Evolutionary conservation across 1,140 invertebrate genomes (phyloP).

Genomic region (Leptinotarsa defecta): DNA sequence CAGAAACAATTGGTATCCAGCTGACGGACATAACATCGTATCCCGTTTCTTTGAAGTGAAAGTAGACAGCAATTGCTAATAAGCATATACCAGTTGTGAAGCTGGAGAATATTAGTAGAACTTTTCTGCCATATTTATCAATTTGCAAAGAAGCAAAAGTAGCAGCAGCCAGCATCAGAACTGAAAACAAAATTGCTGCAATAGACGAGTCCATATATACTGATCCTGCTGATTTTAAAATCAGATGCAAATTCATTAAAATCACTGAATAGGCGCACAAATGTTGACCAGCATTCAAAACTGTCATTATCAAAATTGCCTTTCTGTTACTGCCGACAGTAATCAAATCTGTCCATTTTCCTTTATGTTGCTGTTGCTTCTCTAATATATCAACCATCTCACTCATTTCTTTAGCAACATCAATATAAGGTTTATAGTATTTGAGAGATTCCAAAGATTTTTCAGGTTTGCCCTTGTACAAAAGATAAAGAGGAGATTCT

Average conservation of each 20-base stretch:
- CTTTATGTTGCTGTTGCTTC: constrained; percentile 41
- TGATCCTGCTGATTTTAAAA: constrained; percentile 50
- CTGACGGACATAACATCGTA: constrained; percentile 31
- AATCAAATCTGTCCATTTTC: constrained; percentile 39
- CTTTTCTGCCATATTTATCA: constrained; percentile 44
- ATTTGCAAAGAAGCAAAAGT: constrained; percentile 36
- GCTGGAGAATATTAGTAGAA: constrained; percentile 39
- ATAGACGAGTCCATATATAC: constrained; percentile 34
- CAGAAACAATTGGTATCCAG: constrained; percentile 45
- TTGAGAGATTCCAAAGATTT: constrained; percentile 60
- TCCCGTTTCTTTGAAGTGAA: constrained; percentile 39
- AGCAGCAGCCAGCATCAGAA: constrained; percentile 41
- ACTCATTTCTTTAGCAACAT: constrained; percentile 50
- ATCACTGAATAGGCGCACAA: constrained; percentile 50
- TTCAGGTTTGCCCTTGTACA: constrained; percentile 50
- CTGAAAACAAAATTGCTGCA: constrained; percentile 44
- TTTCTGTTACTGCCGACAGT: constrained; percentile 43
- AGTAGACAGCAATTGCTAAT: constrained; percentile 42
- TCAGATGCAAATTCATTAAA: constrained; percentile 47
- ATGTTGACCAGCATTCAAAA: constrained; percentile 42
- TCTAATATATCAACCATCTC: constrained; percentile 40
- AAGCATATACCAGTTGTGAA: constrained; percentile 37
- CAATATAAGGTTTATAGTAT: constrained; percentile 55
- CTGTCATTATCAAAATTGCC: constrained; percentile 41
- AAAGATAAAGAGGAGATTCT: constrained; percentile 46